Evolutionary conservation across 2,888 invertebrate species (phyloP).

Genomic region (Elaeidobius kamerunicus): DNA sequence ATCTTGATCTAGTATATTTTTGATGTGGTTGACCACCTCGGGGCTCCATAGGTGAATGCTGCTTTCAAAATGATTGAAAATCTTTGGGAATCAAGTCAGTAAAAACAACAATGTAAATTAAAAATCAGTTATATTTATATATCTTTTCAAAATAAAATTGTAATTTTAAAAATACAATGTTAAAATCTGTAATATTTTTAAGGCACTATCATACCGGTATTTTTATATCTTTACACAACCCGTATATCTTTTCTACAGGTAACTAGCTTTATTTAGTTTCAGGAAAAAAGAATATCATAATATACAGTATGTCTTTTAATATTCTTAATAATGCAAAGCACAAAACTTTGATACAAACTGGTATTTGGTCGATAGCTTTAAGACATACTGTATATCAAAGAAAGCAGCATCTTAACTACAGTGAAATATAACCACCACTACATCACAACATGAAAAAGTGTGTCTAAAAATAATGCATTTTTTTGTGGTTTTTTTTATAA

Average conservation of each 20-base stretch:
- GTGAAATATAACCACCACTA: too few species aligned
- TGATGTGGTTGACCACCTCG: too few species aligned
- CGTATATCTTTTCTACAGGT: slow-evolving; percentile 25
- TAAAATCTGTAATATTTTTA: slow-evolving; percentile 17
- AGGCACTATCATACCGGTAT: slow-evolving; percentile 21
- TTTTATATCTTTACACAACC: slow-evolving; percentile 14
- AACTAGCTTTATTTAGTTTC: slow-evolving; percentile 13
- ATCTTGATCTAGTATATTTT: too few species aligned
- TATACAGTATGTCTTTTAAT: too few species aligned
- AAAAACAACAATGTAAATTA: slow-evolving; percentile 5
- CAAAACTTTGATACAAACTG: too few species aligned
- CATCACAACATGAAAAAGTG: too few species aligned
- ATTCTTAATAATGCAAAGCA: too few species aligned
- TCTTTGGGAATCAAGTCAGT: background rate
- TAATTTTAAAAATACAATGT: slow-evolving; percentile 16
- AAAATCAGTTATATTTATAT: slow-evolving; percentile 21
- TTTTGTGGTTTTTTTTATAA: slow-evolving; percentile 36
- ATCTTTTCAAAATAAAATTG: slow-evolving; percentile 20
- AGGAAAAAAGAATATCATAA: background rate
- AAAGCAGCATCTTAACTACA: too few species aligned
- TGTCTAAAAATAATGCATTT: too few species aligned
- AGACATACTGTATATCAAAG: too few species aligned
- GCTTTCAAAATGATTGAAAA: background rate
- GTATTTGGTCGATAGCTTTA: too few species aligned
- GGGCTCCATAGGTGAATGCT: background rate